phyloP scores from a whole-genome alignment of 2,797 vertebrate species.

The Nasua narica region DNA sequence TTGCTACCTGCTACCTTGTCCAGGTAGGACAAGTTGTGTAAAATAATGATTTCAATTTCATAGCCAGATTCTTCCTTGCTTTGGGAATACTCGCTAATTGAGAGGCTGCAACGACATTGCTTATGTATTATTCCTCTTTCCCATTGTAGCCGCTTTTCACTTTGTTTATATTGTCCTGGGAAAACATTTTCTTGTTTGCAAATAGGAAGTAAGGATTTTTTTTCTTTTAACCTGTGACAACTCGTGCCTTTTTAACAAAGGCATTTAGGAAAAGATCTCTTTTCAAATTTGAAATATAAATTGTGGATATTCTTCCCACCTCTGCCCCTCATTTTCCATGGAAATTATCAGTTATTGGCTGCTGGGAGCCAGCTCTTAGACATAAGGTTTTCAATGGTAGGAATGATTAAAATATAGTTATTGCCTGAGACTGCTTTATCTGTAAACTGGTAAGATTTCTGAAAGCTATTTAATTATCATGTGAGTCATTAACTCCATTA shows the following conservation, averaged over 20 bases:
- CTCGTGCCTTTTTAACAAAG: neutral
- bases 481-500: conserved; percentile 63
- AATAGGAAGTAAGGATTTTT: neutral
- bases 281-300: conserved; percentile 49
- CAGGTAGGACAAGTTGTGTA: conserved; percentile 51
- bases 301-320: neutral
- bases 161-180: neutral
- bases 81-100: conserved; percentile 55
- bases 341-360: conserved; percentile 46
- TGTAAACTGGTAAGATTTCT: conserved; percentile 65
- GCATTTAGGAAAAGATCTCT: conserved; percentile 1
- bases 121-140: conserved; percentile 1
- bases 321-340: neutral
- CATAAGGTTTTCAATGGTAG: neutral
- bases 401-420: conserved; percentile 63
- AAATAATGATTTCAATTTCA: conserved; percentile 68
- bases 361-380: conserved; percentile 1
- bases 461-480: conserved; percentile 63
- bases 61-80: conserved; percentile 55
- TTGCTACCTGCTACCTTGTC: conserved; percentile 66
- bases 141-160: neutral
- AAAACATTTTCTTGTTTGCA: neutral
- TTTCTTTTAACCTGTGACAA: neutral
- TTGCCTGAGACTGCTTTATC: conserved; percentile 62
- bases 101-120: neutral